A percentile compares a stretch with the other conserved stretches of the same genome.
These are phyloP conservation scores for Sciurus carolinensis DNA, from an alignment of 2,797 vertebrate genomes.

Conservation along the genomic window DNA sequence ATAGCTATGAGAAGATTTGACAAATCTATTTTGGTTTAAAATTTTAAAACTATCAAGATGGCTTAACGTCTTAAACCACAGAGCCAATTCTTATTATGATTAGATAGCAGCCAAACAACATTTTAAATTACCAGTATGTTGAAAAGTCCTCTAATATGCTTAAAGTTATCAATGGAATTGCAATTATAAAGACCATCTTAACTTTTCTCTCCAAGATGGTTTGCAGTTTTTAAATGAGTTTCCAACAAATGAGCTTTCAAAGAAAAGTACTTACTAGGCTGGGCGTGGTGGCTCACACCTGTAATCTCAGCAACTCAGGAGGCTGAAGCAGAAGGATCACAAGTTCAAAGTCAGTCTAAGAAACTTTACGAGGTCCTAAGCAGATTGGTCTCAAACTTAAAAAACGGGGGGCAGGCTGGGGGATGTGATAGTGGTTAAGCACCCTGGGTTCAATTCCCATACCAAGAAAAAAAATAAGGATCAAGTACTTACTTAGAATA, in stretches of 20 bases:
- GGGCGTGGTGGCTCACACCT: too few species aligned
- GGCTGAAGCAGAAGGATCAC: too few species aligned
- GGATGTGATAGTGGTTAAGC: too few species aligned
- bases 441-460: too few species aligned
- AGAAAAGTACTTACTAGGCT: neutral
- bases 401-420: too few species aligned
- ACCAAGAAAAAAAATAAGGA: neutral
- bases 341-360: too few species aligned
- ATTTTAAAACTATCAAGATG: neutral
- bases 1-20: neutral
- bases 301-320: too few species aligned
- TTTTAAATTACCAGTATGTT: neutral
- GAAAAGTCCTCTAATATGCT: neutral
- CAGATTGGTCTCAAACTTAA: too few species aligned
- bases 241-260: conserved; percentile 61
- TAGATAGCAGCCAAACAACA: conserved; percentile 8
- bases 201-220: neutral
- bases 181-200: neutral
- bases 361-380: too few species aligned
- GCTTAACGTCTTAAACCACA: neutral
- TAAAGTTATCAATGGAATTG: conserved; percentile 4
- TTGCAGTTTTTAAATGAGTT: conserved; percentile 44
- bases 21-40: conserved; percentile 27
- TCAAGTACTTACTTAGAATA: neutral
- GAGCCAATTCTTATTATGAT: conserved; percentile 17